phyloP scores from a whole-genome alignment of 2,888 invertebrate species.

The Phytoseiulus persimilis region DNA sequence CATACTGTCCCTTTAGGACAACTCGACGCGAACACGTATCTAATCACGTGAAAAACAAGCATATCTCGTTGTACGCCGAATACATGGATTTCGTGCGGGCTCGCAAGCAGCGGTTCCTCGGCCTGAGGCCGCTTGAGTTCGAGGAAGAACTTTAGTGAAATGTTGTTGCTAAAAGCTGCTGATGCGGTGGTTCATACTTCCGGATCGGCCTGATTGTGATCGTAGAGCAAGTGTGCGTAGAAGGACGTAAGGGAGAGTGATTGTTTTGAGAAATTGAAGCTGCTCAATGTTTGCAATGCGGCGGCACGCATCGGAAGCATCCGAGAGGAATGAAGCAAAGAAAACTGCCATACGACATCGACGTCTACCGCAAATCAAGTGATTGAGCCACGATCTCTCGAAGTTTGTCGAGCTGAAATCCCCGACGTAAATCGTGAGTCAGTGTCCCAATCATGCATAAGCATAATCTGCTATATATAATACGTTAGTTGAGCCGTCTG shows the following conservation, averaged over 20 bases:
- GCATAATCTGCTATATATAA: background rate
- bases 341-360: background rate
- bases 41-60: constrained; percentile 36
- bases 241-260: background rate
- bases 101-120: constrained; percentile 25
- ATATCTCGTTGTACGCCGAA: constrained; percentile 26
- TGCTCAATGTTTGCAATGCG: background rate
- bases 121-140: background rate
- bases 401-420: background rate
- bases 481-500: background rate
- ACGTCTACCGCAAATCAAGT: background rate
- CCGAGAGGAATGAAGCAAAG: background rate
- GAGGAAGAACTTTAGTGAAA: constrained; percentile 12
- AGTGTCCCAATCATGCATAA: background rate
- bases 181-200: background rate
- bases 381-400: background rate
- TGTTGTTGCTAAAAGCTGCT: background rate
- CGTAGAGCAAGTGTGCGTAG: background rate
- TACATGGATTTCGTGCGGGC: constrained; percentile 31
- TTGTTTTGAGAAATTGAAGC: background rate
- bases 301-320: background rate
- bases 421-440: background rate
- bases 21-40: constrained; percentile 31
- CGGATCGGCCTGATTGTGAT: background rate
- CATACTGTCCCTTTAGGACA: constrained; percentile 32